phyloP scores from a whole-genome alignment of 1,140 invertebrate genomes.

The Bicyclus anynana region DNA sequence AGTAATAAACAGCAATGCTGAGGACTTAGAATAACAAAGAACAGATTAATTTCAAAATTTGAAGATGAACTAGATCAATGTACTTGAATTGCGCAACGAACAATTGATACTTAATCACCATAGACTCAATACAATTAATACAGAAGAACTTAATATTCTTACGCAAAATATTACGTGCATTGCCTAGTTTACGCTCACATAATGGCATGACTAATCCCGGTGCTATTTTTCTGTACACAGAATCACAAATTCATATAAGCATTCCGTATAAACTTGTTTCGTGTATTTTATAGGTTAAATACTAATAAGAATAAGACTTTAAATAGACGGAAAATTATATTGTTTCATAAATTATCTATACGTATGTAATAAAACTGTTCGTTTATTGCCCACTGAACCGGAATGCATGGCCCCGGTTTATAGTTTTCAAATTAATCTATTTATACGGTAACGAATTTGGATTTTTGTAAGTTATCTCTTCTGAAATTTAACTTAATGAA shows the following conservation, averaged over 20 bases:
- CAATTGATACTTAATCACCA: background rate
- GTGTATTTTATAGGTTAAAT: background rate
- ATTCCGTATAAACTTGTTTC: constrained; percentile 20
- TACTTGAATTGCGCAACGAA: background rate
- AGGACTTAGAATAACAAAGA: background rate
- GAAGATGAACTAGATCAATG: background rate
- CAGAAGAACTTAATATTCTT: background rate
- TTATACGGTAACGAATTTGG: no score
- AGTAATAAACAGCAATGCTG: no score
- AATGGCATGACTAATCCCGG: constrained; percentile 8
- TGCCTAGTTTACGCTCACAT: constrained; percentile 6
- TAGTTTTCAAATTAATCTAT: no score
- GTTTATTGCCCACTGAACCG: no score
- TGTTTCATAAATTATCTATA: no score
- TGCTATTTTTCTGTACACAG: constrained; percentile 7
- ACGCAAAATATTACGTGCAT: background rate
- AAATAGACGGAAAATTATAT: no score
- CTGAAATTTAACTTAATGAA: no score
- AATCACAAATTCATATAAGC: constrained; percentile 7
- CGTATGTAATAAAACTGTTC: no score
- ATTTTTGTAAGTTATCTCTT: no score
- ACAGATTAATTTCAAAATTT: background rate
- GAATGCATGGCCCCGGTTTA: no score
- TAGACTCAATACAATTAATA: background rate
- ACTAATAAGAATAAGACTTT: background rate